Evolutionary conservation across 1,140 invertebrate species (phyloP), one percentile per base, ranked within the genome.

Genomic region (Spodoptera frugiperda): DNA sequence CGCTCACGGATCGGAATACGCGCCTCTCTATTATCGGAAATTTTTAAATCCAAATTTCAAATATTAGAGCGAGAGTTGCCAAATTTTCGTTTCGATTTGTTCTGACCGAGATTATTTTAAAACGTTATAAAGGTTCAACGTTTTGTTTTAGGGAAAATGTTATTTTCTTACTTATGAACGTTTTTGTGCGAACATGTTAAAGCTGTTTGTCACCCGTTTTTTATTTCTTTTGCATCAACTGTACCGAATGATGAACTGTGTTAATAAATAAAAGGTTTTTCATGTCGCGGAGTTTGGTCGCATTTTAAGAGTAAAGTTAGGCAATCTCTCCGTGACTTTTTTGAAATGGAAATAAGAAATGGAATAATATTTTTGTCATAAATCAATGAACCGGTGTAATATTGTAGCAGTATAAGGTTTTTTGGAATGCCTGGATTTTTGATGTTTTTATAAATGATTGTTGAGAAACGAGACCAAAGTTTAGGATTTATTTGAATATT

Each of bases 191-290:
- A 71, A 55, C 51, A 39, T 53, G 49, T 61, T 61, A 51, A 59
- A 73, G 46, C 78, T 49, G 77, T 78, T 77, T 49, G 75, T 76
- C 77, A 61, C 19, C 10, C 19, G 71, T 73, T 73, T 79, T 39
- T 83, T 80, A 82, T 82, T 85, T 79, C 74, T 82, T 77, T 73
- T 76, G 79, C 79, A 63, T 57, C 73, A 78, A 68, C 78, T 77
- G 76, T 70, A 53, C 65, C 61, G 77, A 78, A 81, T 83, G 81
- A 84, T 83, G 78, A 83, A 78, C 77, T 81, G 39, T 81, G 82
- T 73, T 73, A 73, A 73, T 73, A 73, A 73, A 81, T 86, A 83
- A 86, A 83, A 86, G 84, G 80, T 83, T 86, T 86, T 87, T 81
- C 79, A 81, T 87, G 81, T 87, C 79, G 75, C 51, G 53, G 55